Evolutionary conservation across 2,113 vertebrate species (phyloP).

Genomic region (Prochilodus magdalenae): DNA sequence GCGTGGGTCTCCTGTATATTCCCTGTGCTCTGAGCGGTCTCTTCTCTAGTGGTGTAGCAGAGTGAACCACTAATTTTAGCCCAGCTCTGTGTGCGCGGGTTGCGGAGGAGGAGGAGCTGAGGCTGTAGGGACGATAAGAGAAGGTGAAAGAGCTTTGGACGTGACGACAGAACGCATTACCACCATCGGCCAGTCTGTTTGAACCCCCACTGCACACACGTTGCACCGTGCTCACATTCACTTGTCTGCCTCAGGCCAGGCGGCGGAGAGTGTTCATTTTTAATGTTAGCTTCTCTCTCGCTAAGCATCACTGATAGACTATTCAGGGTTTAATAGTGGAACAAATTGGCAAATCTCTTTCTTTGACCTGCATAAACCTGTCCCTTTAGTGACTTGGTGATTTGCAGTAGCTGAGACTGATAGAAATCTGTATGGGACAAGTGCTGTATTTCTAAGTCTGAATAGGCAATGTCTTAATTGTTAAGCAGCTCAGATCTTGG

Average conservation of each 20-base stretch:
- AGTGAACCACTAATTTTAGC: conserved; percentile 52
- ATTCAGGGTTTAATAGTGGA: not conserved
- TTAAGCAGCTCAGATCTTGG: not conserved
- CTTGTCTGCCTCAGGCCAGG: not conserved
- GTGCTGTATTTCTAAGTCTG: not conserved
- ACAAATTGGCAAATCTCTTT: not conserved
- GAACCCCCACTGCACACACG: not conserved
- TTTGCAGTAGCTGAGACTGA: not conserved
- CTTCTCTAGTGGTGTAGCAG: conserved; percentile 12
- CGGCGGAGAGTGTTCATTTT: conserved; percentile 5
- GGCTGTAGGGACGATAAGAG: conserved; percentile 23
- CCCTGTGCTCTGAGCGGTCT: conserved; percentile 12
- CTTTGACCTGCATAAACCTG: not conserved
- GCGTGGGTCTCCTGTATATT: conserved; percentile 33
- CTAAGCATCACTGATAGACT: not conserved
- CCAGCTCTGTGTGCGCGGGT: not conserved
- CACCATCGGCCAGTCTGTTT: conserved; percentile 19
- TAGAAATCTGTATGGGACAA: not conserved
- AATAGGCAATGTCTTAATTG: not conserved
- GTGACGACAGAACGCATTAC: conserved; percentile 49
- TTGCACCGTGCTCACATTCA: conserved; percentile 1
- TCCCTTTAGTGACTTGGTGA: not conserved
- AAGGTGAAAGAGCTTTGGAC: conserved; percentile 43
- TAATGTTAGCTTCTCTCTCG: conserved; percentile 19
- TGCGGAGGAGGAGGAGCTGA: not conserved